Evolutionary conservation across 1,140 invertebrate genomes (phyloP), one percentile per base, ranked within the genome.

Genomic region (Paracyclopina nana): DNA sequence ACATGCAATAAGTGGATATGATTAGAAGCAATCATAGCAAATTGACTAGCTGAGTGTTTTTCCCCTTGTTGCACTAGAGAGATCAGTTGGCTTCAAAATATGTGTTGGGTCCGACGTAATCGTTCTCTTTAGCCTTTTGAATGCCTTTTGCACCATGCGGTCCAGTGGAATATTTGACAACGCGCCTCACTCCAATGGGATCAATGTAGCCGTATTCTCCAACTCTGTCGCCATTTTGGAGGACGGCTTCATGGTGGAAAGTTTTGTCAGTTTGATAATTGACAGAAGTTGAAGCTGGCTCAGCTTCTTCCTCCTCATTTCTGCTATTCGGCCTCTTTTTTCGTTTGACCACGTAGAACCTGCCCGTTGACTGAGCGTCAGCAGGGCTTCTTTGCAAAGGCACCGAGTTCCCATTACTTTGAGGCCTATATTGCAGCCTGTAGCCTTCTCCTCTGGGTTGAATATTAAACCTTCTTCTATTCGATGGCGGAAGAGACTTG

Each of bases 151-250:
- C n/a, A 20, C 34, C 34, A n/a, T 38, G n/a, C 4, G 2, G n/a
- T 16, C 34, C 34, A 38, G 20, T 38, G 3, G 34, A 38, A 38
- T 38, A 38, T 20, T 16, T 20, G n/a, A 38, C 34, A 2, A 38
- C 34, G 14, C 34, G 14, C 4, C 34, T n/a, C n/a, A 38, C 20
- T n/a, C 34, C 34, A 38, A 38, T 16, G 14, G 34, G 34, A 20
- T 38, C 34, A 38, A 38, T 38, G 20, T 38, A 38, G n/a, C 34
- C 34, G 20, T 38, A 38, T 38, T 38, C 34, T 38, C 34, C 34
- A n/a, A n/a, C 20, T 9, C 34, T n/a, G 14, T 38, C 34, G 20
- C 29, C 14, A 14, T 38, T 38, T n/a, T 5, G 34, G 3, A 20
- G 20, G 14, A 16, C n/a, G 5, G 14, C 20, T 8, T 38, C 34